These are phyloP conservation scores for Deroptyus accipitrinus DNA, from an alignment of 2,113 vertebrate genomes.

Conservation along the genomic window DNA sequence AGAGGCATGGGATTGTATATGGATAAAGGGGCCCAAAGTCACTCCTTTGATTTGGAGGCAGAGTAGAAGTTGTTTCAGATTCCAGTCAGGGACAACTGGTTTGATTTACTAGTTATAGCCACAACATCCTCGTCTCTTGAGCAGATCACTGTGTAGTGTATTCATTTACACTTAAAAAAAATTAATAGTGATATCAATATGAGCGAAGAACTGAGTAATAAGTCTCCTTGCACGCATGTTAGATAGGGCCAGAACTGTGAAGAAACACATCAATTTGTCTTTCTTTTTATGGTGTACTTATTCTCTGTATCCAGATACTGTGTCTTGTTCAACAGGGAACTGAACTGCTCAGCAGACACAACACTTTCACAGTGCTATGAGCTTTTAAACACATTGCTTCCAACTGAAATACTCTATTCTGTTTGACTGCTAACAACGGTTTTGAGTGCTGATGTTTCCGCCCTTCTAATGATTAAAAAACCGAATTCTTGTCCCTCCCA, in stretches of 20 bases:
- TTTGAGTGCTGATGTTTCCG: neutral
- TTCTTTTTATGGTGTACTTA: neutral
- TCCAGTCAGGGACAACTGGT: neutral
- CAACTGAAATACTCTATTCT: neutral
- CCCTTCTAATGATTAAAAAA: neutral
- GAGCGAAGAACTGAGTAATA: neutral
- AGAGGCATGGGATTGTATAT: neutral
- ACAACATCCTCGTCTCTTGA: neutral
- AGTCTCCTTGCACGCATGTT: neutral
- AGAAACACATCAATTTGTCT: neutral
- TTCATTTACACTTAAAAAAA: neutral
- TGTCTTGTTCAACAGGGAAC: neutral
- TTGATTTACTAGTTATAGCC: neutral
- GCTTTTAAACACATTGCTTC: neutral
- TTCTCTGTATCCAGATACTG: neutral
- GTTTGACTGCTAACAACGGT: neutral
- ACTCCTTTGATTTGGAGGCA: neutral
- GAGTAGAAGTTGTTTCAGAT: neutral
- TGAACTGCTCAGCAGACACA: neutral
- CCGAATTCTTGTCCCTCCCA: neutral
- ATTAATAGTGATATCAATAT: neutral
- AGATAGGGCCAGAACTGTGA: neutral
- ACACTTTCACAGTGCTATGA: neutral
- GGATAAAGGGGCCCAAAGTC: neutral
- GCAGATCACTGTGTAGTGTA: neutral